These are phyloP conservation scores for Gobius niger DNA, from an alignment of 2,113 vertebrate species.

Conservation along the genomic window DNA sequence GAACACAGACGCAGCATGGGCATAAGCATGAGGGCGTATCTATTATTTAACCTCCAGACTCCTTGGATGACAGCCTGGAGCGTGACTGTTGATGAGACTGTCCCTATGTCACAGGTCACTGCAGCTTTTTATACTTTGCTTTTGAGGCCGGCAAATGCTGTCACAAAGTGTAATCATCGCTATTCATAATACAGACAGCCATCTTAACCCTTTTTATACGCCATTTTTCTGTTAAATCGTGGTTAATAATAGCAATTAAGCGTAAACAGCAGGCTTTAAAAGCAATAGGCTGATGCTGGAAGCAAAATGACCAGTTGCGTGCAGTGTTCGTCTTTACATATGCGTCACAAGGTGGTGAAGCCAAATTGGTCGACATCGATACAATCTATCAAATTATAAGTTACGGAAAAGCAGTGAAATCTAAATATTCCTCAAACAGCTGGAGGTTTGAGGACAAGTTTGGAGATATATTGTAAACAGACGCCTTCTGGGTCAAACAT, in stretches of 20 bases:
- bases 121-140: too few relatives aligned
- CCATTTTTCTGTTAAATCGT: background rate
- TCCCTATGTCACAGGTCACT: background rate
- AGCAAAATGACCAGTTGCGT: background rate
- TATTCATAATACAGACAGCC: background rate
- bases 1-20: background rate
- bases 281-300: background rate
- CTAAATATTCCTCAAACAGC: background rate
- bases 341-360: background rate
- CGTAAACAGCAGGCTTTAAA: background rate
- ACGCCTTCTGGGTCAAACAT: constrained; percentile 9
- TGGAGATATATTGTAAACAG: background rate
- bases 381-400: constrained; percentile 4
- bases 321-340: background rate
- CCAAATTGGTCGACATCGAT: background rate
- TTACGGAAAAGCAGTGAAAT: background rate
- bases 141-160: too few relatives aligned
- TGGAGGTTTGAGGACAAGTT: background rate
- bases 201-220: background rate
- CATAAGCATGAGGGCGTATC: background rate
- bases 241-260: background rate
- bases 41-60: constrained; percentile 1
- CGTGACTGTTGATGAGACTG: background rate
- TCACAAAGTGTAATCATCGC: too few relatives aligned
- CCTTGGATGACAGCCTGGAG: background rate